Percentiles rank a stretch among this genome's conserved stretches.
Conservation (phyloP, 2,797 vertebrate species). For the Enteromius thamalakanensis region DNA sequence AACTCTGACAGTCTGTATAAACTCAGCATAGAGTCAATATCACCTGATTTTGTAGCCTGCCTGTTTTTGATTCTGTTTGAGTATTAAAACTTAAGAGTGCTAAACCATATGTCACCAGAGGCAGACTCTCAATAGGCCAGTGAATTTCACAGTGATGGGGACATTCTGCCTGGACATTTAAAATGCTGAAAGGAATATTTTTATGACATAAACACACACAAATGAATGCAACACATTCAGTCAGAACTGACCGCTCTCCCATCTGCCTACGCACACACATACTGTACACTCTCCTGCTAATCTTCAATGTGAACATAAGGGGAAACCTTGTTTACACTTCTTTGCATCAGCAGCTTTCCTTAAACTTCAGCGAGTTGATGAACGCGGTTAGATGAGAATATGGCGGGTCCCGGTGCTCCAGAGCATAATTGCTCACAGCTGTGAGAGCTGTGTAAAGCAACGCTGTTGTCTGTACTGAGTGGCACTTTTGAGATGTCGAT, state of each 20-base stretch:
- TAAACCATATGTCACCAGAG: neutral
- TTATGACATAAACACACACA: neutral
- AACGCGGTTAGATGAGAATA: slow-evolving; percentile 39
- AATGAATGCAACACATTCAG: neutral
- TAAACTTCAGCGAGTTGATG: slow-evolving; percentile 42
- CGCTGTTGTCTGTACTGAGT: slow-evolving; percentile 53
- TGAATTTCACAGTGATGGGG: slow-evolving; percentile 5
- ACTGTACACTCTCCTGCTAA: slow-evolving; percentile 12
- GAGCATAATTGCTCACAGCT: slow-evolving; percentile 58
- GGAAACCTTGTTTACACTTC: slow-evolving; percentile 34
- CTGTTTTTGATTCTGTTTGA: slow-evolving; percentile 17
- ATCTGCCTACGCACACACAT: neutral
- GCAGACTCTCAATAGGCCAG: neutral
- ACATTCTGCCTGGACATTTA: neutral
- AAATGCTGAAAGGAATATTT: slow-evolving; percentile 9
- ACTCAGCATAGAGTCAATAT: slow-evolving; percentile 32
- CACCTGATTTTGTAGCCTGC: neutral
- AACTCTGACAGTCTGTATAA: slow-evolving; percentile 22
- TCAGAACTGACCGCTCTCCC: neutral
- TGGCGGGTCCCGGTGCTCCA: slow-evolving; percentile 41
- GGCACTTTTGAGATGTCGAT: slow-evolving; percentile 60
- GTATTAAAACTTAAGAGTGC: slow-evolving; percentile 9
- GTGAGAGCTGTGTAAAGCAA: slow-evolving; percentile 55
- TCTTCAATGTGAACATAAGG: slow-evolving; percentile 24
- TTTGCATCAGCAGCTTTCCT: slow-evolving; percentile 43